These are phyloP conservation scores for Gortyna flavago DNA, from an alignment of 2,888 invertebrate genomes.

Conservation along the genomic window DNA sequence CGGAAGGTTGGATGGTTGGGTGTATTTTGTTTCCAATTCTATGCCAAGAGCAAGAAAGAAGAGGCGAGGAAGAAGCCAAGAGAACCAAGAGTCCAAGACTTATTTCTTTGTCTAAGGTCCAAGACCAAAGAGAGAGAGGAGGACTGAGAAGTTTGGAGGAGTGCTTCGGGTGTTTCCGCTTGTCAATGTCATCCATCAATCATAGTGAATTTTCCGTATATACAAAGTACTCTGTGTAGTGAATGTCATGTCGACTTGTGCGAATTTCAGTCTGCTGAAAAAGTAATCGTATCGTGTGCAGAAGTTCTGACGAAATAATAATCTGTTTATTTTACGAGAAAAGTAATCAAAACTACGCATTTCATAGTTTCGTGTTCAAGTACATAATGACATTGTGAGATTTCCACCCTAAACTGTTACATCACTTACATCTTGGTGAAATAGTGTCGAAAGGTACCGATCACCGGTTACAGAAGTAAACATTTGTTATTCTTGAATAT, in stretches of 20 bases:
- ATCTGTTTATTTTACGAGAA: constrained; percentile 8
- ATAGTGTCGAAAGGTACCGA: constrained; percentile 15
- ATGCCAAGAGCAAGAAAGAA: no score
- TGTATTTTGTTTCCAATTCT: no score
- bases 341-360: constrained; percentile 14
- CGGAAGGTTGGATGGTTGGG: no score
- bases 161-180: constrained; percentile 3
- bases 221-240: no score
- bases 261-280: constrained; percentile 43
- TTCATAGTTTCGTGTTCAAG: constrained; percentile 3
- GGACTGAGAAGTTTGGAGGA: not conserved
- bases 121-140: no score
- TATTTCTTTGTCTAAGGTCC: no score
- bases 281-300: constrained; percentile 21
- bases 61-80: not conserved
- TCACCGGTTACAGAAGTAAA: constrained; percentile 58
- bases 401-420: not conserved
- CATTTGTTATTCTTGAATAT: constrained; percentile 35
- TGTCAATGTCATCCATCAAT: constrained; percentile 26
- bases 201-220: no score
- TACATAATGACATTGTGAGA: constrained; percentile 5
- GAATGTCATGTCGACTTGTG: constrained; percentile 31
- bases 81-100: no score
- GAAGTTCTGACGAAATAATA: constrained; percentile 35
- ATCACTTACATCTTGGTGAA: constrained; percentile 15